Percentiles rank a stretch among this genome's conserved stretches.
Conservation (phyloP, 2,113 vertebrate genomes). For the Upupa epops region DNA sequence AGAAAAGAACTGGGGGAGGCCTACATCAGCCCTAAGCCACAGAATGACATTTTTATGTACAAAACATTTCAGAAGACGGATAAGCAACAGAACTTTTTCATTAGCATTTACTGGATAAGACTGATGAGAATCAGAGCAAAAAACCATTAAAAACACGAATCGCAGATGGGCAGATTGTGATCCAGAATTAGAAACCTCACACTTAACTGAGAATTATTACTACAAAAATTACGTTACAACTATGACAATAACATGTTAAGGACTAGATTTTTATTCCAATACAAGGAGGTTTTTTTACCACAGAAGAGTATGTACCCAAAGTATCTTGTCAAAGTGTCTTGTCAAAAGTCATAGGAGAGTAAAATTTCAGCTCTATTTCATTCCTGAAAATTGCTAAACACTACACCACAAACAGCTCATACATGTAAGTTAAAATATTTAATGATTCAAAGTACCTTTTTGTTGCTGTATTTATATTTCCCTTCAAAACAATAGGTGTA, state of each 20-base stretch:
- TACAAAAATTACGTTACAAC: background rate
- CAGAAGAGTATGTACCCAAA: background rate
- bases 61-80: background rate
- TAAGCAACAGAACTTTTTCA: slow-evolving; percentile 30
- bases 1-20: background rate
- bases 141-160: slow-evolving; percentile 11
- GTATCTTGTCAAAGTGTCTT: background rate
- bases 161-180: slow-evolving; percentile 6
- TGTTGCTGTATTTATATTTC: background rate
- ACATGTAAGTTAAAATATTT: background rate
- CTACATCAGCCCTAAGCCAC: background rate
- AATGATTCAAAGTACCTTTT: background rate
- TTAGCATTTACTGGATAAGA: background rate
- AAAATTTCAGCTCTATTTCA: background rate
- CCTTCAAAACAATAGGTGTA: background rate
- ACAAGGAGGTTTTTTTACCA: background rate
- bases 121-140: slow-evolving; percentile 11
- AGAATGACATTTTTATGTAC: slow-evolving; percentile 33
- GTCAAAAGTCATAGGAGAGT: background rate
- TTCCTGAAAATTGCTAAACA: background rate
- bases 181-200: background rate
- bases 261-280: background rate
- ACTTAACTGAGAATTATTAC: background rate
- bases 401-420: background rate
- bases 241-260: background rate